Evolutionary conservation across 2,888 invertebrate species (phyloP), one percentile per base, ranked within the genome.

Genomic region (Agrotis exclamationis): DNA sequence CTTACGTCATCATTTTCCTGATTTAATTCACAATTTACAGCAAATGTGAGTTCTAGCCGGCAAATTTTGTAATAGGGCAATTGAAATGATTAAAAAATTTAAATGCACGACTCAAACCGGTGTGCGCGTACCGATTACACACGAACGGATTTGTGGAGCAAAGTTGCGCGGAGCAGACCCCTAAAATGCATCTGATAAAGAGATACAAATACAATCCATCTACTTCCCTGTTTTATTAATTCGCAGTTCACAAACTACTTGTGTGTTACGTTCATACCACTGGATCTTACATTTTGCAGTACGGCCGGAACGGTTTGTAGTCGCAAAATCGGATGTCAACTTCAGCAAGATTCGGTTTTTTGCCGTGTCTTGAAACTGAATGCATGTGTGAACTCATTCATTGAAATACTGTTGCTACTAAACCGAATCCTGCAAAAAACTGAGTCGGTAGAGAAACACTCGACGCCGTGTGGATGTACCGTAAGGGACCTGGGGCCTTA

Each of bases 31-130:
- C 70, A 66, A 70, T 71, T 74, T 72, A 56, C 69, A 71, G 57
- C 24, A 69, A 82, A 84, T 62, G 51, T 69, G 54, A 62, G 64
- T 73, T 84, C 48, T 69, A 69, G 70, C 64, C 28, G 63, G 51
- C n/a, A 50, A 62, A 74, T 80, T 77, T 79, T 68, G 73, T 69
- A 85, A 80, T 74, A 60, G 50, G 51, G 73, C 69, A 66, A 79
- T 76, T 72, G 58, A 44, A 74, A 67, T 76, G 3, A 67, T 74
- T 76, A 63, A 74, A 83, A 77, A 71, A 65, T 22, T n/a, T 70
- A 72, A 76, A 66, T 67, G 13, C 48, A 57, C 51, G 18, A 22
- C 48, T 44, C 24, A 69, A 71, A 68, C 53, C 60, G 66, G 66
- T 72, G 48, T 16, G 51, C 0, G 75, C 60, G 57, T 53, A 14